A percentile compares a stretch with the other conserved stretches of the same genome.
phyloP scores from a whole-genome alignment of 2,888 invertebrate genomes.

The Sturmia bella region DNA sequence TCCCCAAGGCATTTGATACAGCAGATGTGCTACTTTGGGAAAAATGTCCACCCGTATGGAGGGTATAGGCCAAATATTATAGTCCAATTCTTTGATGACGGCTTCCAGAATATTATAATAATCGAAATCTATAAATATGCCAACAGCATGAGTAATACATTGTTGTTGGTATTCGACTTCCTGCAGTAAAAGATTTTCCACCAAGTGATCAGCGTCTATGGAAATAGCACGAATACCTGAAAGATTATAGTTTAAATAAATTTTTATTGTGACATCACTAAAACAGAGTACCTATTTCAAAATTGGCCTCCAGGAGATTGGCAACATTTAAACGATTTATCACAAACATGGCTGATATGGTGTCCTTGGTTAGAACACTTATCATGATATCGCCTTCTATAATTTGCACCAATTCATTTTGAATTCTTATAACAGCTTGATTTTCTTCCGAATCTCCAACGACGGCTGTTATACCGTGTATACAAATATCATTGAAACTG shows the following conservation, averaged over 20 bases:
- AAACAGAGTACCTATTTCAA: slow-evolving; percentile 78
- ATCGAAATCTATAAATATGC: slow-evolving; percentile 79
- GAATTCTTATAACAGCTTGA: slow-evolving; percentile 71
- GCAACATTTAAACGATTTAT: slow-evolving; percentile 81
- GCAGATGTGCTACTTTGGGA: slow-evolving; percentile 79
- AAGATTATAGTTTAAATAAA: neutral
- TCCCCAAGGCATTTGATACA: slow-evolving; percentile 81
- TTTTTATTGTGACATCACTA: too few species aligned
- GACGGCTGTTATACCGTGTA: slow-evolving; percentile 77
- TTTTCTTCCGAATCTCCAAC: slow-evolving; percentile 71
- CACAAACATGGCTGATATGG: slow-evolving; percentile 79
- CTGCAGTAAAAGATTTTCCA: slow-evolving; percentile 79
- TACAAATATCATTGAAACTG: slow-evolving; percentile 77
- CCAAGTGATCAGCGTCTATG: slow-evolving; percentile 74
- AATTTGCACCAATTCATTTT: slow-evolving; percentile 77
- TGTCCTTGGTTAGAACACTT: slow-evolving; percentile 79
- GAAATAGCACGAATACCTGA: slow-evolving; percentile 79
- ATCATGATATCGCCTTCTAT: slow-evolving; percentile 80
- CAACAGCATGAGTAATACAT: slow-evolving; percentile 79
- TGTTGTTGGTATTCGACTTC: slow-evolving; percentile 81
- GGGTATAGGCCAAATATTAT: slow-evolving; percentile 81
- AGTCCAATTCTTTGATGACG: slow-evolving; percentile 79
- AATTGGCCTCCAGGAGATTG: slow-evolving; percentile 78
- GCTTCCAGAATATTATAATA: slow-evolving; percentile 76
- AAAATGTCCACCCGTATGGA: slow-evolving; percentile 76